Base-by-base conservation (phyloP, 2,888 invertebrate species). In the Gymnoscelis rufifasciata region DNA sequence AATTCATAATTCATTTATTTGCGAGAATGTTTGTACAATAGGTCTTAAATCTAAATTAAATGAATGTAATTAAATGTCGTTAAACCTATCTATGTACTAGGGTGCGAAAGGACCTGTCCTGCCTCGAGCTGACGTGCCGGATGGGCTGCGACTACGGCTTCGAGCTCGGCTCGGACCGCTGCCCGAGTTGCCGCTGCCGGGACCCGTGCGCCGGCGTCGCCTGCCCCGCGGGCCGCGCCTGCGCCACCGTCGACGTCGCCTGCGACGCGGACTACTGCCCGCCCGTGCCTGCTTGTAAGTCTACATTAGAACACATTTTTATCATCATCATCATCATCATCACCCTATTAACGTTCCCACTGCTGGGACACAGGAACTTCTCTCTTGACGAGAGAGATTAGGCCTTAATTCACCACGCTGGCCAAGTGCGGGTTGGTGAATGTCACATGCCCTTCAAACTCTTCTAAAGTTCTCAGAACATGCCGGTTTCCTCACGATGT, bases 71-170 rank as follows among this genome's bases (percentile, higher is more conserved):
- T n/a, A n/a, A n/a, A n/a, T n/a, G n/a, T n/a, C n/a, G n/a, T n/a
- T n/a, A n/a, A n/a, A n/a, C n/a, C n/a, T n/a, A n/a, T n/a, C n/a
- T n/a, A n/a, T n/a, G n/a, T n/a, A 7, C 13, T 57, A 89, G 89
- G 55, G 74, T 93, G 24, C 90, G 92, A n/a, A 80, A 90, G 19
- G 83, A 90, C 1, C 83, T 92, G 7, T 90, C 91, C 5, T 94
- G 94, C 60, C 74, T 93, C 10, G 94, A 93, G 59, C 73, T 94
- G 49, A 93, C 93, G 0, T 96, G 96, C 66, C 91, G 94, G 46
- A 92, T 96, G 89, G 93, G 94, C 7, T 96, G 96, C 64, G 94
- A 94, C 66, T 95, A 95, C 66, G 96, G 96, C 0, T 94, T 94
- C 66, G 91, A 93, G 39, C 74, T 94, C 35, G 92, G 94, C 40